Conservation (phyloP, 2,797 vertebrate genomes). For the Microctenopoma steveboyesi region DNA sequence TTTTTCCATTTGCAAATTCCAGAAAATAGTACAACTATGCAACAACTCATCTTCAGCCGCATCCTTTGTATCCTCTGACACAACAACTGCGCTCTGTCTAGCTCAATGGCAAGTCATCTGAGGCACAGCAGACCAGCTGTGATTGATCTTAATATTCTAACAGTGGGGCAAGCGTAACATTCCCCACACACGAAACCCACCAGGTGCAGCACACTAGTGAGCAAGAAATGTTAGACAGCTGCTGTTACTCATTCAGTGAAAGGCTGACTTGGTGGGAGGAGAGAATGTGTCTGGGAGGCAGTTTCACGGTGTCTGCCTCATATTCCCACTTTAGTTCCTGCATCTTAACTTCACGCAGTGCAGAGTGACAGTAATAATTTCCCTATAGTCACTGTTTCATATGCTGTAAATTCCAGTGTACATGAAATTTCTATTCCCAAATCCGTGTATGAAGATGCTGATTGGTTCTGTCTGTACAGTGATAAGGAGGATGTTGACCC, state of each 20-base stretch:
- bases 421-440: not conserved
- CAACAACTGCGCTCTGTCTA: conserved; percentile 34
- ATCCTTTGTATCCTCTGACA: conserved; percentile 3
- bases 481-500: not conserved
- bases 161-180: conserved; percentile 58
- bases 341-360: conserved; percentile 46
- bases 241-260: conserved; percentile 70
- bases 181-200: conserved; percentile 62
- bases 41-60: not conserved
- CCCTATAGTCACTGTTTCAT: conserved; percentile 21
- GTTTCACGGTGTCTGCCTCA: conserved; percentile 60
- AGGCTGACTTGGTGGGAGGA: conserved; percentile 50
- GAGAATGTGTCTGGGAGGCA: conserved; percentile 54
- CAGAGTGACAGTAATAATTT: conserved; percentile 28
- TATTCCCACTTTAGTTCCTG: conserved; percentile 52
- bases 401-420: conserved; percentile 12
- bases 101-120: conserved; percentile 44
- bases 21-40: conserved; percentile 11
- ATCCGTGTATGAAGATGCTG: no score
- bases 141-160: conserved; percentile 56
- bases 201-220: conserved; percentile 67
- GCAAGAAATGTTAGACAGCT: conserved; percentile 70
- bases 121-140: conserved; percentile 47
- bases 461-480: not conserved
- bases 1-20: conserved; percentile 41